Base-by-base conservation (phyloP, 1,140 invertebrate species). In the Frieseomelitta varia region DNA sequence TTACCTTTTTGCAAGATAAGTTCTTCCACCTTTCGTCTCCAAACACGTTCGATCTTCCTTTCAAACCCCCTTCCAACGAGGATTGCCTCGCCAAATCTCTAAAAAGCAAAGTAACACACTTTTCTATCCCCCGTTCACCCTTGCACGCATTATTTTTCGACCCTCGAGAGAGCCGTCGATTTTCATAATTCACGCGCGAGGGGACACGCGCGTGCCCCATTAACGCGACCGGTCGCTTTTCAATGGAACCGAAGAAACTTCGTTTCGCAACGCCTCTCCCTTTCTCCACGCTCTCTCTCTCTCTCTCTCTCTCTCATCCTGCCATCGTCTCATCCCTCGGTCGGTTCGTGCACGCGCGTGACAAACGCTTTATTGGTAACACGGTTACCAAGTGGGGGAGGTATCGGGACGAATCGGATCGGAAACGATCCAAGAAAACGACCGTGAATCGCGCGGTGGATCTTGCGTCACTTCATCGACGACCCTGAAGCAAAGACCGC, bases 101-200 rank as follows among this genome's bases (percentile, higher is more conserved):
- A 17, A 0, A 14, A 55, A 30, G 6, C 58, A 14, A 30, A 47
- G n/a, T 55, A 67, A 56, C 21, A 12, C 8, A 74, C 19, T 19
- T 56, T 30, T 27, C 30, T 21, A 47, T 47, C 39, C 1, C 53
- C 30, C 34, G 12, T 65, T 58, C 34, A 14, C 39, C n/a, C 55
- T 17, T 51, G 2, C 14, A 24, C 34, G 10, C 53, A 30, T 21
- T 2, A 19, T 21, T 47, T 34, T 47, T 27, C 67, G 67, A 71
- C 71, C 75, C 34, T 51, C 24, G 39, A 47, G 39, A 47, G 77
- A 78, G 79, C 71, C 83, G 86, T 73, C 74, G 53, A 89, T 89
- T 89, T 89, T 81, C 87, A 86, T 89, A 89, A 89, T 88, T 86
- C 85, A 87, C 84, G 84, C 84, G 87, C 68, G 84, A 89, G 77